Evolutionary conservation across 92 coral and sea anemone species (phyloP), one percentile per base, ranked within the genome.

Genomic region (Palythoa grandis): DNA sequence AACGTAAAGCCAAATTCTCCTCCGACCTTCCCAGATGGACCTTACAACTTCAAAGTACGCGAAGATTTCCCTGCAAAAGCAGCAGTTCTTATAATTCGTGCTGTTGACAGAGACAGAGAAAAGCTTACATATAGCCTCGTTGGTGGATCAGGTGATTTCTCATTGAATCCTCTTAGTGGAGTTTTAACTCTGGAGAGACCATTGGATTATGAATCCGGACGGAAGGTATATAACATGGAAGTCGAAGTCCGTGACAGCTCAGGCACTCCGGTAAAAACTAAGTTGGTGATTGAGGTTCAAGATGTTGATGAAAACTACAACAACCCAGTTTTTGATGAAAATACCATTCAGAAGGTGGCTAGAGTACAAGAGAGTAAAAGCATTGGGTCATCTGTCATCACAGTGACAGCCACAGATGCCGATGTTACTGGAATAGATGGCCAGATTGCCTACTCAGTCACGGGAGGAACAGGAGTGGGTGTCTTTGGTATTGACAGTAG

Each of bases 341-440:
- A 72, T 40, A 66, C 39, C 22, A 39, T 50, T 9, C 93, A 91
- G 77, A 83, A 13, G 16, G 86, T 25, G 8, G 88, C 70, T 3
- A 54, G 40, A 1, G 83, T 93, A 11, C 17, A 15, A 11, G 96
- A 93, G 53, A 56, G 87, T 40, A 13, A 16, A 84, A 89, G 82
- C 73, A 4, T 5, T 13, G 88, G 89, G 9, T 78, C 94, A 19
- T 53, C 77, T 17, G 91, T 97, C 13, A 90, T 94, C 1, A 91
- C 91, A 52, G 93, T 97, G 47, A 88, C 93, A 38, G 99, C 98
- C 48, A 87, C 88, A 25, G 99, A 97, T 69, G 83, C 69, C 1
- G 99, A 97, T n/a, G 22, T 2, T 60, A 57, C 89, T 23, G 98
- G 95, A 1, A n/a, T 83, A 4, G 86, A 88, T 74, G 98, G 98